Base-by-base conservation (phyloP, 1,140 invertebrate species). In the Halictus rubicundus region DNA sequence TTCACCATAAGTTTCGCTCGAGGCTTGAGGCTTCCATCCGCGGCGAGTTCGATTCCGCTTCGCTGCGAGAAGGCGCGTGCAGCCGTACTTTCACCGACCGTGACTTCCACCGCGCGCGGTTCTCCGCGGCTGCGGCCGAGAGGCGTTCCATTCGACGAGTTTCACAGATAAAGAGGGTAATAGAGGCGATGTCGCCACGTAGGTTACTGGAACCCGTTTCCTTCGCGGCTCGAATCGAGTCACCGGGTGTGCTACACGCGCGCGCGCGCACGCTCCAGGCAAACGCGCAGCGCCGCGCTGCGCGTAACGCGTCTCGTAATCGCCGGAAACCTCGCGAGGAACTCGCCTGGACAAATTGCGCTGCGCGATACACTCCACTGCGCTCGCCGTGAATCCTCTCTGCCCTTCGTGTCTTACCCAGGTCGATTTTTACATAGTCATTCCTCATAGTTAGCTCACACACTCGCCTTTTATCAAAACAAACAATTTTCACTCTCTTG, bases 81-180 rank as follows among this genome's bases (percentile, higher is more conserved):
- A 27, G 21, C 69, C 37, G 82, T 90, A 91, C 90, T 92, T 91
- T 92, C 91, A 92, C 90, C 90, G 85, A 90, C 87, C 88, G 86
- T 89, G 88, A 91, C 87, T 89, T 87, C 86, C 82, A 87, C 70
- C 80, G 83, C 68, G 68, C 79, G 85, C 42, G 42, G 42, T 14
- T 46, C 32, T 32, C 32, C 32, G 42, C 42, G 42, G 42, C 42
- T 46, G 42, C 9, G 42, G 42, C 72, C 84, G 90, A 54, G 68
- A 68, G 84, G 74, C 86, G 90, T 89, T 89, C 87, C 79, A 86
- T 85, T 87, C 87, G 84, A 85, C 85, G 85, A 86, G 84, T 89
- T 87, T 87, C 78, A 84, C 79, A 86, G 85, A 88, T 89, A 90
- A 90, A 85, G 83, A 80, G 79, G 84, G 81, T 88, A 91, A 91